Conservation (phyloP, 2,888 invertebrate genomes). For the Thereva nobilitata region DNA sequence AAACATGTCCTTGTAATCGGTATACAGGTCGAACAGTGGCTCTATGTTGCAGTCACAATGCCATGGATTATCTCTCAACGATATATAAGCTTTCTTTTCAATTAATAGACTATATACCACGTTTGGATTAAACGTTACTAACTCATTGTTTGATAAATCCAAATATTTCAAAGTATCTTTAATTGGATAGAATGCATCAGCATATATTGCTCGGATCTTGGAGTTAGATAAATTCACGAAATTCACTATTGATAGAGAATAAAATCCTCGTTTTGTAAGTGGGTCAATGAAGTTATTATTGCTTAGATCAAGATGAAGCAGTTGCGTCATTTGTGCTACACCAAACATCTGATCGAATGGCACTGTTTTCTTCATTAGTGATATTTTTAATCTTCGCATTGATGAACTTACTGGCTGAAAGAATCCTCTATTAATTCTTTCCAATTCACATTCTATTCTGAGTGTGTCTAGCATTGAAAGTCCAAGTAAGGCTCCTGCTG, state of each 20-base stretch:
- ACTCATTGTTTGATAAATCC: slow-evolving; percentile 49
- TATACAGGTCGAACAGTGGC: slow-evolving; percentile 44
- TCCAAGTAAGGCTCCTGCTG: slow-evolving; percentile 49
- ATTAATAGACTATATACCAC: slow-evolving; percentile 43
- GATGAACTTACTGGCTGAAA: slow-evolving; percentile 52
- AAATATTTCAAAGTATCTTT: slow-evolving; percentile 44
- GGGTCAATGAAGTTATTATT: slow-evolving; percentile 47
- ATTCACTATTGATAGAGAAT: slow-evolving; percentile 46
- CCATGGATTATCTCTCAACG: slow-evolving; percentile 50
- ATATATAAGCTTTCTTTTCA: slow-evolving; percentile 40
- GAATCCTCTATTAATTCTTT: slow-evolving; percentile 45
- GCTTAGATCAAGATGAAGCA: slow-evolving; percentile 50
- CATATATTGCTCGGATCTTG: slow-evolving; percentile 46
- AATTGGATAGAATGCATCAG: slow-evolving; percentile 48
- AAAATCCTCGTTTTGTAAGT: slow-evolving; percentile 45
- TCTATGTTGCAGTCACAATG: slow-evolving; percentile 48
- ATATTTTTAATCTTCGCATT: slow-evolving; percentile 46
- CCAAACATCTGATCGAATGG: slow-evolving; percentile 47
- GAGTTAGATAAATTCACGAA: slow-evolving; percentile 47
- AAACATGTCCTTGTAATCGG: slow-evolving; percentile 44
- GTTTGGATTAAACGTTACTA: slow-evolving; percentile 45
- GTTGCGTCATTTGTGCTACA: slow-evolving; percentile 44
- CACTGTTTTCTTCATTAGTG: slow-evolving; percentile 43
- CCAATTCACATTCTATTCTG: slow-evolving; percentile 45
- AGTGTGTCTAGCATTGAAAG: slow-evolving; percentile 47